Evolutionary conservation across 2,797 vertebrate species (phyloP), one percentile per base, ranked within the genome.

Genomic region (Falco biarmicus): DNA sequence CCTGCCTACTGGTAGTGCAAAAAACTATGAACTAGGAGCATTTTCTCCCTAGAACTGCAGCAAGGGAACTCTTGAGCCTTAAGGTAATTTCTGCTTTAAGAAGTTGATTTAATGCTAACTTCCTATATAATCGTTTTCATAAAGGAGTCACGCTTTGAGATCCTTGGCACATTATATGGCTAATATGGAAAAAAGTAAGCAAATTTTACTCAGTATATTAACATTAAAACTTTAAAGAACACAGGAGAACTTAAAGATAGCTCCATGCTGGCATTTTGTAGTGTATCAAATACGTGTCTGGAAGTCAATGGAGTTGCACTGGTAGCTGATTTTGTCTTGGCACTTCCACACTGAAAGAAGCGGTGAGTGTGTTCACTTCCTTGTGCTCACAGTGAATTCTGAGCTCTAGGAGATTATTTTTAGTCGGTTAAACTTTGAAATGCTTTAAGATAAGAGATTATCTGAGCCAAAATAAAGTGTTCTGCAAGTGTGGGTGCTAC

Each of bases 341-440:
- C n/a, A 80, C 65, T 96, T 96, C 71, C 59, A 53, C 65, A 4
- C 6, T 84, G 63, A 81, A 82, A 78, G 50, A 92, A 91, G 31
- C 0, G 0, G 69, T 65, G 31, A 87, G 34, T 28, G 24, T 53
- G 32, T 65, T 88, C 15, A 9, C 47, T 73, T 81, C 43, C 56
- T 54, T 63, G 57, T 53, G 48, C n/a, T 91, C 39, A 16, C 43
- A 65, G 45, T 45, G 31, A 57, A 60, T 56, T 60, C 50, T 84
- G 86, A 77, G 76, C 43, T 80, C 61, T 18, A 5, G 48, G 75
- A 74, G 56, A 29, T 87, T 94, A 54, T 45, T 83, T 63, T 92
- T 95, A 91, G 81, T 50, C 91, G 89, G 92, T 95, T 92, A 70
- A 91, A 90, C 60, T 97, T 80, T 81, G 64, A 96, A 97, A 88